phyloP scores from a whole-genome alignment of 2,113 vertebrate genomes.

The Tinamus guttatus region DNA sequence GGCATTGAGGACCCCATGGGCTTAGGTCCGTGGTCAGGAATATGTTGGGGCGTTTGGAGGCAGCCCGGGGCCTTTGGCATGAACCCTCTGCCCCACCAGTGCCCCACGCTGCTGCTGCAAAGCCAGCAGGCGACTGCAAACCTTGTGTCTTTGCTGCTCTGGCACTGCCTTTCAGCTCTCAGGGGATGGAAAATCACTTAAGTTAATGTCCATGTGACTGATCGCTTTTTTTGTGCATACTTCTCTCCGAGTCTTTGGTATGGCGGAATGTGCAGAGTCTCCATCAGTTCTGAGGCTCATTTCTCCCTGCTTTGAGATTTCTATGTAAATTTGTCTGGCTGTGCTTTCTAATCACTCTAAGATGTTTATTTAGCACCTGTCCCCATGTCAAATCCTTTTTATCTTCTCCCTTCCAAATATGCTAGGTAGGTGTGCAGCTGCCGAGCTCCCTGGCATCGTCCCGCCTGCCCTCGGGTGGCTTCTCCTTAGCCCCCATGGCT shows the following conservation, averaged over 20 bases:
- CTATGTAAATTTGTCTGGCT: background rate
- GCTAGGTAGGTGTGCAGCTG: background rate
- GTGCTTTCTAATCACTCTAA: background rate
- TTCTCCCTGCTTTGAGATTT: background rate
- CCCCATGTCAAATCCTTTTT: background rate
- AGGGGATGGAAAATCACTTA: background rate
- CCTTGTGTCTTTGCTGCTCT: background rate
- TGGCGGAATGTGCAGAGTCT: background rate
- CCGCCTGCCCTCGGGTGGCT: background rate
- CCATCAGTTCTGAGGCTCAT: background rate
- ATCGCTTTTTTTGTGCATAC: background rate
- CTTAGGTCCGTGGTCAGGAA: background rate
- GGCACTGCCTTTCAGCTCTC: background rate
- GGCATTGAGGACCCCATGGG: fast-evolving
- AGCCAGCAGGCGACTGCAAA: background rate
- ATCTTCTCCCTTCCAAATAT: background rate
- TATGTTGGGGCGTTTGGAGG: no score
- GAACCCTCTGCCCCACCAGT: no score
- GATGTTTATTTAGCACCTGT: background rate
- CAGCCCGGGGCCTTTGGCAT: background rate
- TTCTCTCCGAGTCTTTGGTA: background rate
- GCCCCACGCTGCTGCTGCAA: no score
- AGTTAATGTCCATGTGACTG: background rate
- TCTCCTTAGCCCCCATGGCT: background rate
- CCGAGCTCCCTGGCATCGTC: fast-evolving